These are phyloP conservation scores for Enteromius treurensis DNA, from an alignment of 2,797 vertebrate species.

Conservation along the genomic window DNA sequence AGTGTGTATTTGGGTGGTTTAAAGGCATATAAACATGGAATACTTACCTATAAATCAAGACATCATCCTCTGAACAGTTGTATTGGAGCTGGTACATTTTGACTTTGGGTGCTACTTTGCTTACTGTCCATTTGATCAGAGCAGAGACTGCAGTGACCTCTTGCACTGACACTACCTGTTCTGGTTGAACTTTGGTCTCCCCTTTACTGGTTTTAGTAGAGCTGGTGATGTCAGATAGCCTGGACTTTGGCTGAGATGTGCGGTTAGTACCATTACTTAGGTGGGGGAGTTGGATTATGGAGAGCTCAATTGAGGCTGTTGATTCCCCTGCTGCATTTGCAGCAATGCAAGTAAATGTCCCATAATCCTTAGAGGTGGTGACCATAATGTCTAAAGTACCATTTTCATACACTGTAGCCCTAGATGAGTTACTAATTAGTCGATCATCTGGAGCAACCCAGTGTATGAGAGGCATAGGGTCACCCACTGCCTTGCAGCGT, in stretches of 20 bases:
- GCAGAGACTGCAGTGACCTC: slow-evolving; percentile 94
- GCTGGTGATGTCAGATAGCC: slow-evolving; percentile 96
- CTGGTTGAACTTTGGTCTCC: slow-evolving; percentile 85
- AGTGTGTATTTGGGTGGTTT: slow-evolving; percentile 36
- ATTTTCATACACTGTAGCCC: slow-evolving; percentile 90
- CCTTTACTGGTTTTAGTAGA: slow-evolving; percentile 91
- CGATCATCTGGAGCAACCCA: slow-evolving; percentile 95
- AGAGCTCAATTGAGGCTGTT: slow-evolving; percentile 92
- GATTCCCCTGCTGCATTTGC: slow-evolving; percentile 96
- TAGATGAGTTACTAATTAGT: slow-evolving; percentile 92
- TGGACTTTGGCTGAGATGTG: slow-evolving; percentile 87
- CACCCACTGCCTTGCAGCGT: slow-evolving; percentile 96
- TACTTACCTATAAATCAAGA: slow-evolving; percentile 96
- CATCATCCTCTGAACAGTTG: slow-evolving; percentile 97
- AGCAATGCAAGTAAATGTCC: slow-evolving; percentile 96
- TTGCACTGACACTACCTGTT: slow-evolving; percentile 89
- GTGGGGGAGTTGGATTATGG: slow-evolving; percentile 96
- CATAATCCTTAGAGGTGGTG: slow-evolving; percentile 95
- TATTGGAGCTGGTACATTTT: slow-evolving; percentile 99
- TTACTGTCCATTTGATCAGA: slow-evolving; percentile 93
- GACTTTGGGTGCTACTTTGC: slow-evolving; percentile 91
- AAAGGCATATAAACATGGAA: slow-evolving; percentile 26
- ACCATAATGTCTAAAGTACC: slow-evolving; percentile 94
- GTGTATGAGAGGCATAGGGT: slow-evolving; percentile 92
- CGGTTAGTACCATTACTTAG: slow-evolving; percentile 90